Evolutionary conservation across 2,797 vertebrate species (phyloP).

Genomic region (Xenentodon cancila): DNA sequence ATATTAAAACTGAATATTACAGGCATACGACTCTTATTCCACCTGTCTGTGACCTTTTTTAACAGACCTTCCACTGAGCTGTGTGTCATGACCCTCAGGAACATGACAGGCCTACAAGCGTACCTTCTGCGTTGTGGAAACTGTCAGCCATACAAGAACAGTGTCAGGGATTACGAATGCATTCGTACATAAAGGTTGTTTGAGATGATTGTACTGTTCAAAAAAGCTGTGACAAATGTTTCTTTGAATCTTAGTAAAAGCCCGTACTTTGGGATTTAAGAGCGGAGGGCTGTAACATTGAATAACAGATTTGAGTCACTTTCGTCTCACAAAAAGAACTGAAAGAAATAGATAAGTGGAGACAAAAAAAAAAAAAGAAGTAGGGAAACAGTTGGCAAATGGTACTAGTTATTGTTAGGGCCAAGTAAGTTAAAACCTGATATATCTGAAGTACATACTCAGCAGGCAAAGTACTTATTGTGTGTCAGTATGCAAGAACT

Average conservation of each 20-base stretch:
- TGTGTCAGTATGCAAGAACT: not conserved
- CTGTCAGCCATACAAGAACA: slow-evolving; percentile 40
- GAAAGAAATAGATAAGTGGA: not conserved
- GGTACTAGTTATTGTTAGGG: too few relatives aligned
- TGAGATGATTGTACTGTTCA: slow-evolving; percentile 1
- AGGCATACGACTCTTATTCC: slow-evolving; percentile 27
- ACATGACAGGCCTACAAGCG: slow-evolving; percentile 32
- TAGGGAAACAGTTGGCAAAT: too few relatives aligned
- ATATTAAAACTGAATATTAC: slow-evolving; percentile 6
- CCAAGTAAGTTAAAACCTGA: too few relatives aligned
- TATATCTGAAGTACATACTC: too few relatives aligned
- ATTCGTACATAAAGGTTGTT: slow-evolving; percentile 20
- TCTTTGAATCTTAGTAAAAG: not conserved
- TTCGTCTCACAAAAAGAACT: not conserved
- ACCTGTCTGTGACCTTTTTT: slow-evolving; percentile 52
- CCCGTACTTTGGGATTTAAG: not conserved
- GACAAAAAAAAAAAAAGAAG: too few relatives aligned
- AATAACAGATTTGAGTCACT: not conserved
- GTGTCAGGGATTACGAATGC: slow-evolving; percentile 10
- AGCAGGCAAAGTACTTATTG: not conserved
- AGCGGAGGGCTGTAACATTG: not conserved
- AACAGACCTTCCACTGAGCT: slow-evolving; percentile 42
- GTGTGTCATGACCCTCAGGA: slow-evolving; percentile 42
- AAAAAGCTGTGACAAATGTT: not conserved
- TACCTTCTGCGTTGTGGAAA: slow-evolving; percentile 23